A percentile compares a stretch with the other conserved stretches of the same genome.
These are phyloP conservation scores for Chrosomus eos DNA, from an alignment of 2,797 vertebrate genomes.

Conservation along the genomic window DNA sequence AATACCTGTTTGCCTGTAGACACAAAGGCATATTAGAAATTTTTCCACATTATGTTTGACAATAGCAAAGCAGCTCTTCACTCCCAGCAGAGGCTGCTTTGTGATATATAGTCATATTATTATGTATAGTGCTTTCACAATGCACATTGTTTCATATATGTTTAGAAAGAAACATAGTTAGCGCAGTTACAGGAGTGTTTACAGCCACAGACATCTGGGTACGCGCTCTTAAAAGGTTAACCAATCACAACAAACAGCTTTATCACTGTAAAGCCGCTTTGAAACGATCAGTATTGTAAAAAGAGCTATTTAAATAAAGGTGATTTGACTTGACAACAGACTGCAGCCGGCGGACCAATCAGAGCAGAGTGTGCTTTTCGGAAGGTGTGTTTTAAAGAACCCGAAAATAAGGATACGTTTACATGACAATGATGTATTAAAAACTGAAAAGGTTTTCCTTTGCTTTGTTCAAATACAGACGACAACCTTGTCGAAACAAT, in stretches of 20 bases:
- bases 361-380: neutral
- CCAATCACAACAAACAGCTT: neutral
- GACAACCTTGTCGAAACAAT: no score
- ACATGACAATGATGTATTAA: neutral
- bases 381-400: neutral
- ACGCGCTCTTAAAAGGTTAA: neutral
- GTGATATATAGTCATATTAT: neutral
- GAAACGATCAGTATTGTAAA: no score
- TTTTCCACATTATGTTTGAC: neutral
- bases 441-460: neutral
- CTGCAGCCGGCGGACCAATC: neutral
- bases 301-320: no score
- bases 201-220: neutral
- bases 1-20: slow-evolving; percentile 78
- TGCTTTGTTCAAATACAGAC: no score
- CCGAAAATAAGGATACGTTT: neutral
- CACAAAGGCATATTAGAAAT: neutral
- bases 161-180: neutral
- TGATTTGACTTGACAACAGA: neutral
- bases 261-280: no score
- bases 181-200: neutral
- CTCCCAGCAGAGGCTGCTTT: neutral
- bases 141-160: neutral
- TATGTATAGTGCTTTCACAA: neutral
- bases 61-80: neutral